These are phyloP conservation scores for Pterophyllum scalare DNA, from an alignment of 2,113 vertebrate species.

Conservation along the genomic window DNA sequence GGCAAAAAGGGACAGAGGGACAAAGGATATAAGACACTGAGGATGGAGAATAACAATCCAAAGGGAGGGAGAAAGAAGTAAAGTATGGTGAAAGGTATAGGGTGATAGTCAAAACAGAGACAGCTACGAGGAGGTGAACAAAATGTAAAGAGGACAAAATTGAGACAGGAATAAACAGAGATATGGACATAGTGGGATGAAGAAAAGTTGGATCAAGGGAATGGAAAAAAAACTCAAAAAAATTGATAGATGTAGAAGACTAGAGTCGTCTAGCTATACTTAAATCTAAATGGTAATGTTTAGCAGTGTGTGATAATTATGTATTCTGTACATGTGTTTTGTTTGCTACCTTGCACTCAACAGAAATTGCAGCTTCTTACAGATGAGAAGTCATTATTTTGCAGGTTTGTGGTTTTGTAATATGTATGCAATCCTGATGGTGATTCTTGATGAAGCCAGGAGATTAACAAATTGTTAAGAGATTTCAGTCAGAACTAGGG, in stretches of 20 bases:
- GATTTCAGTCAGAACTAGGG: neutral
- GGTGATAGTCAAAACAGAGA: neutral
- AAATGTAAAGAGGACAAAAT: neutral
- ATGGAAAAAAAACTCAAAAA: neutral
- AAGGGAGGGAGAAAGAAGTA: neutral
- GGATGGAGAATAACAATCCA: conserved; percentile 8
- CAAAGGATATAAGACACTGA: conserved; percentile 32
- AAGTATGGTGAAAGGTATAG: conserved; percentile 1
- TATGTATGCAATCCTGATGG: neutral
- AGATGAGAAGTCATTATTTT: neutral
- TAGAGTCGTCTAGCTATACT: neutral
- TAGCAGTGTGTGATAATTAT: neutral
- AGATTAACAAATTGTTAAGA: neutral
- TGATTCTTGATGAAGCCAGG: neutral
- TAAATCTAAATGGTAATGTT: neutral
- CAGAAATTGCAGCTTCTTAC: neutral
- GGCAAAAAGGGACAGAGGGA: conserved; percentile 29
- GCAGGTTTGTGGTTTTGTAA: neutral
- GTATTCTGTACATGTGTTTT: neutral
- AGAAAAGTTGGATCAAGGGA: neutral
- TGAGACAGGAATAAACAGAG: neutral
- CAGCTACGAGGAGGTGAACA: neutral
- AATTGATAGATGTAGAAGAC: neutral
- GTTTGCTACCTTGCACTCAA: neutral
- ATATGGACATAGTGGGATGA: neutral